Conservation (phyloP, 2,888 invertebrate genomes). For the Pterobdella sp. region DNA sequence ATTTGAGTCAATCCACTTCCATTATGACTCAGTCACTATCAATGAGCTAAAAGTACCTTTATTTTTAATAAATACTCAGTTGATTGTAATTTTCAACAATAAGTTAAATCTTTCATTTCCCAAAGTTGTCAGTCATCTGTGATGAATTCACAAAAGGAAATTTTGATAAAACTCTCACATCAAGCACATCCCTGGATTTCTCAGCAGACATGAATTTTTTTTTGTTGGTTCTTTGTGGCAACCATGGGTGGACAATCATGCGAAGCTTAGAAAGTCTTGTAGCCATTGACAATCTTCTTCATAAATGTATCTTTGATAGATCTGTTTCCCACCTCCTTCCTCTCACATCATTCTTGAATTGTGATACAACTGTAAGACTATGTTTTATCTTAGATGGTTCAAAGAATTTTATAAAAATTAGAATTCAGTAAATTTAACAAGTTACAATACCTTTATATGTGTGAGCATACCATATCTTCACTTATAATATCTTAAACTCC, state of each 20-base stretch:
- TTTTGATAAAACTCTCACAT: not conserved
- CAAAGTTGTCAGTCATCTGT: not conserved
- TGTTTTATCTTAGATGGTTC: too few relatives aligned
- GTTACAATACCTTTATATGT: too few relatives aligned
- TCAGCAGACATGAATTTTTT: not conserved
- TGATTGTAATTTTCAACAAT: not conserved
- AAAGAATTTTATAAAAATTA: too few relatives aligned
- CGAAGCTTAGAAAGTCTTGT: constrained; percentile 9
- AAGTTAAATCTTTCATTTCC: too few relatives aligned
- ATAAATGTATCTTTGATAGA: constrained; percentile 19
- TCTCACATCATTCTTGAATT: too few relatives aligned
- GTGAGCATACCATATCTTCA: too few relatives aligned
- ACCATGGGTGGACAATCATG: constrained; percentile 21
- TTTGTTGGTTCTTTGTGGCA: constrained; percentile 10
- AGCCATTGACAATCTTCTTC: constrained; percentile 19
- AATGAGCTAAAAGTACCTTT: not conserved
- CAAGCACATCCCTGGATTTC: not conserved
- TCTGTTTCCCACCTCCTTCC: not conserved
- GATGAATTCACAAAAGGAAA: not conserved
- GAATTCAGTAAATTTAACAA: too few relatives aligned
- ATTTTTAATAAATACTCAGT: too few relatives aligned
- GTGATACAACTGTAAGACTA: too few relatives aligned
- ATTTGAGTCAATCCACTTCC: not conserved
- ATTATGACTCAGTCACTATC: not conserved
- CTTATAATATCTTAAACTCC: too few relatives aligned